Base-by-base conservation (phyloP, 2,797 vertebrate species). In the Echiichthys vipera region DNA sequence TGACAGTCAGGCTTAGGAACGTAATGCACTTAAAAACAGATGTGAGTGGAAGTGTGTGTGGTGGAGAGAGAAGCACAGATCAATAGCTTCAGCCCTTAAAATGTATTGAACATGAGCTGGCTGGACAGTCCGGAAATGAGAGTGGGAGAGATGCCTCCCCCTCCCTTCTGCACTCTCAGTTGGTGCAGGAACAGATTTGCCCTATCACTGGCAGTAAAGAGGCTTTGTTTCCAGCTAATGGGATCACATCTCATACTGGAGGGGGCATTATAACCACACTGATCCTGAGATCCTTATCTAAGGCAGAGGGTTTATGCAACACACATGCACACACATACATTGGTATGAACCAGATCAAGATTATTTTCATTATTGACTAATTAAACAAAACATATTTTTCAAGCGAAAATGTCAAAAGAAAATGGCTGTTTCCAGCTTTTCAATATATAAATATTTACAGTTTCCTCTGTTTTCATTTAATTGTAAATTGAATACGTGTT, bases 171-270 rank as follows among this genome's bases (percentile, higher is more conserved):
- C 45, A 39, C 85, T 62, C 69, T 51, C 58, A 39, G 83, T 73
- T 85, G 66, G 84, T 80, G 82, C 86, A 85, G 90, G 87, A 93
- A 87, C 92, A 89, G 93, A 93, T 95, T 95, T 94, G 75, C 91
- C 91, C 91, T 94, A 95, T 95, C 94, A 84, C 84, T 94, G 76
- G 90, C 93, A 90, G 93, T 90, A 94, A 95, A 95, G 92, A 93
- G 93, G 94, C 93, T 95, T 95, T 94, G 90, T 94, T 94, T 91
- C 81, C 81, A 88, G 88, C 88, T 94, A 94, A 95, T 91, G 82
- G 93, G 94, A 94, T 95, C 94, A 91, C 82, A 53, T 84, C 87
- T 91, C 77, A 77, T 90, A 93, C 93, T 93, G 88, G 87, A 88
- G 87, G 89, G 87, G 81, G 89, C 87, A 91, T 94, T 93, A 85